Evolutionary conservation across 2,888 invertebrate genomes (phyloP), one percentile per base, ranked within the genome.

Genomic region (Polietes domitor): DNA sequence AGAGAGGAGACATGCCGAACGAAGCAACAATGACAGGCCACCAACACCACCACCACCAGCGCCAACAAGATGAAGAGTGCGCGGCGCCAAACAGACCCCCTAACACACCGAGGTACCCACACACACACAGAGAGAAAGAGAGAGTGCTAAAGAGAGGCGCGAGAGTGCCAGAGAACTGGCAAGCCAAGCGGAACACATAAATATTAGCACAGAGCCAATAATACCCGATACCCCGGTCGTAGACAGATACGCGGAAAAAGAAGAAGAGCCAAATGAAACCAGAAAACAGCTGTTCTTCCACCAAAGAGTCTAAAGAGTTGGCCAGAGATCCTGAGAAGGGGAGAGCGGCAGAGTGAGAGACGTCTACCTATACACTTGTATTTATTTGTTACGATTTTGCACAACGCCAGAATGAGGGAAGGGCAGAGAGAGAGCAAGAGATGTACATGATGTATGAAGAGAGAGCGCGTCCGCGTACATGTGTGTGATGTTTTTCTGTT

Each of bases 41-140:
- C 21, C 55, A 70, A 72, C 55, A 70, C 61, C 28, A 32, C 19
- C 70, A 77, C 80, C 63, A 85, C 77, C 17, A 74, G 21, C n/a
- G n/a, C n/a, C n/a, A 41, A 26, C 10, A 19, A 37, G 61, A 63
- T 70, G n/a, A n/a, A 58, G 32, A 15, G 28, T 15, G n/a, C 43
- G 78, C 75, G 80, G 78, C 81, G 24, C 53, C 61, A 43, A 41
- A 68, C 19, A 43, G 43, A 21, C 12, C 41, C n/a, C 43, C 58
- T 47, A 12, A n/a, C 47, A n/a, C 15, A 47, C 37, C 7, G 32
- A 32, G 4, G 9, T 32, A 32, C 41, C 41, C 41, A 41, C 5
- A 47, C 1, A 47, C 15, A n/a, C 1, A n/a, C n/a, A 24, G 58
- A 58, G 58, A 15, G 1, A 4, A 1, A 6, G 15, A 2, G 58